phyloP scores from a whole-genome alignment of 1,140 invertebrate species.

The Drosophila melanica region DNA sequence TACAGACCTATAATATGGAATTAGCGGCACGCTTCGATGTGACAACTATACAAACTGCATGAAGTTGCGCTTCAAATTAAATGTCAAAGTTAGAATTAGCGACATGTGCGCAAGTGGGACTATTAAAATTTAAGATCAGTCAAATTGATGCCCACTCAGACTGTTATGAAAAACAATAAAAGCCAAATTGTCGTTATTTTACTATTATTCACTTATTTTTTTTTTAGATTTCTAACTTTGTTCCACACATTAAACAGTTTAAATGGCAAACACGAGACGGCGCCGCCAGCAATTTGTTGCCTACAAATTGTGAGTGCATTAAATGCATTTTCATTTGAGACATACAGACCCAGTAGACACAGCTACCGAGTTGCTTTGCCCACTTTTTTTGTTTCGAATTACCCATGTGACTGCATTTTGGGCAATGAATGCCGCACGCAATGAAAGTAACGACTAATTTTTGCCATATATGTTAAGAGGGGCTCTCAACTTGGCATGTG shows the following conservation, averaged over 20 bases:
- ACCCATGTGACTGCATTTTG: slow-evolving; percentile 14
- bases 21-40: slow-evolving; percentile 31
- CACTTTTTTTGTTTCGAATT: slow-evolving; percentile 2
- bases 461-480: slow-evolving; percentile 5
- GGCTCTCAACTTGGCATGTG: background rate
- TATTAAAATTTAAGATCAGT: slow-evolving; percentile 1
- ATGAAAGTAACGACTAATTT: slow-evolving; percentile 32
- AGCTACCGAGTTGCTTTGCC: slow-evolving; percentile 1
- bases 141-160: background rate
- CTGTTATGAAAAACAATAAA: slow-evolving; percentile 3
- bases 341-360: slow-evolving; percentile 30
- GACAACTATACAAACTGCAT: slow-evolving; percentile 10
- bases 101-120: slow-evolving; percentile 4
- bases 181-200: slow-evolving; percentile 20
- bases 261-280: slow-evolving; percentile 53
- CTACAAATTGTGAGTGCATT: slow-evolving; percentile 37
- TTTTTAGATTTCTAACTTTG: slow-evolving; percentile 41
- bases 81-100: slow-evolving; percentile 7
- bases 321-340: slow-evolving; percentile 32
- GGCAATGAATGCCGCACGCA: slow-evolving; percentile 34
- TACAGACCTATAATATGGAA: slow-evolving; percentile 11
- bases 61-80: background rate
- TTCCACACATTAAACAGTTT: slow-evolving; percentile 59
- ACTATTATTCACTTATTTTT: slow-evolving; percentile 12
- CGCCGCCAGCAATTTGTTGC: slow-evolving; percentile 31